These are phyloP conservation scores for Coecobrya sp. DNA, from an alignment of 2,888 invertebrate genomes.

Conservation along the genomic window DNA sequence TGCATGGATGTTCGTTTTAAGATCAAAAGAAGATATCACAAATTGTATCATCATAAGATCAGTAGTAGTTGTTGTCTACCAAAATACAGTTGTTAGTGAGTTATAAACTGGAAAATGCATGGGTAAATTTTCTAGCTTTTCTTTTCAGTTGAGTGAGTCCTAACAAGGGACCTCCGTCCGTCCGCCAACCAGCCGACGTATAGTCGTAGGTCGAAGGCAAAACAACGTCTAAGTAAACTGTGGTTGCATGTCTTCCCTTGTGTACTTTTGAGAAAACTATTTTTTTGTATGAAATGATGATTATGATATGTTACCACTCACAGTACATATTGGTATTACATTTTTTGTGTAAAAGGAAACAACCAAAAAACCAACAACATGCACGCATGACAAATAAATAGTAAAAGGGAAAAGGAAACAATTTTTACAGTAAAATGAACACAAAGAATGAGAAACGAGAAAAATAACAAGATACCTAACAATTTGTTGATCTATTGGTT, in stretches of 20 bases:
- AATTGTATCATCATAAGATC: conserved; percentile 49
- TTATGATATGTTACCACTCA: neutral
- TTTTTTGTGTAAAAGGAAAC: conserved; percentile 61
- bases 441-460: conserved; percentile 42
- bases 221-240: neutral
- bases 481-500: conserved; percentile 59
- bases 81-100: conserved; percentile 13
- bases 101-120: conserved; percentile 64
- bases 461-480: conserved; percentile 45
- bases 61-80: neutral
- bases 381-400: conserved; percentile 66
- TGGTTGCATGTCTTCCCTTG: neutral
- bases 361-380: conserved; percentile 67
- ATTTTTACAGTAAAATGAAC: conserved; percentile 56
- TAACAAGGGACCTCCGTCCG: conserved; percentile 77
- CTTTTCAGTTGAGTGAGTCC: conserved; percentile 69
- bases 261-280: neutral
- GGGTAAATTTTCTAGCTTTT: conserved; percentile 51
- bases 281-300: conserved; percentile 38
- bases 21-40: conserved; percentile 72
- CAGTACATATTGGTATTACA: conserved; percentile 47
- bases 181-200: conserved; percentile 72
- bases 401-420: conserved; percentile 53
- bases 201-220: neutral
- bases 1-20: conserved; percentile 54